Conservation (phyloP, 2,888 invertebrate species). For the Hypsopygia costalis region DNA sequence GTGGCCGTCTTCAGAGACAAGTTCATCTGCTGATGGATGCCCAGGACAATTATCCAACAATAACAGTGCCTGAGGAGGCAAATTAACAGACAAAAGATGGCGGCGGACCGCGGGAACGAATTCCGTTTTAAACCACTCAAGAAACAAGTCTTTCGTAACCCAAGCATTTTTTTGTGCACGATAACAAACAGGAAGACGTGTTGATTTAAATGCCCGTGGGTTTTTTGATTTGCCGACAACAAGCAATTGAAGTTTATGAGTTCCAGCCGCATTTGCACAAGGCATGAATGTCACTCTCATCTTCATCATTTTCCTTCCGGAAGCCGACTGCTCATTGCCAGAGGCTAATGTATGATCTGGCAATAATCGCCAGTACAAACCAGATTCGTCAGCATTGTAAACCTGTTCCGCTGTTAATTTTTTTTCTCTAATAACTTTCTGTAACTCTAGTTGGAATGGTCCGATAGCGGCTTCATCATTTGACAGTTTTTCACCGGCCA, state of each 20-base stretch:
- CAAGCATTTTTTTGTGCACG: constrained; percentile 22
- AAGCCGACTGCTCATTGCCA: no score
- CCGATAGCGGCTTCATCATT: constrained; percentile 16
- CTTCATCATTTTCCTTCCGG: no score
- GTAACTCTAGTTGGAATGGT: constrained; percentile 3
- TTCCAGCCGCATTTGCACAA: constrained; percentile 33
- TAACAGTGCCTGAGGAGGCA: constrained; percentile 3
- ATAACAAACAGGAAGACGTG: constrained; percentile 25
- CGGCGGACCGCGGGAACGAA: constrained; percentile 19
- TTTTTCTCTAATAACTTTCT: no score
- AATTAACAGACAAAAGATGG: no score
- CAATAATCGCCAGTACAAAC: constrained; percentile 22
- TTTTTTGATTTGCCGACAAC: constrained; percentile 28
- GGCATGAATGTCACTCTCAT: constrained; percentile 31
- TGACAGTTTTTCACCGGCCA: constrained; percentile 22
- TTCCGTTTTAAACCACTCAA: constrained; percentile 29
- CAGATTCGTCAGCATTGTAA: constrained; percentile 28
- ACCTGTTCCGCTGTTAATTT: constrained; percentile 29
- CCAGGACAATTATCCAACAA: no score
- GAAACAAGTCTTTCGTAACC: constrained; percentile 28
- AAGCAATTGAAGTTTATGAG: constrained; percentile 24
- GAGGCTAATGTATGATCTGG: constrained; percentile 26
- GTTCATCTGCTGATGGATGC: no score
- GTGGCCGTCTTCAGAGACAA: no score
- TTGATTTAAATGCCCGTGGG: constrained; percentile 21